Evolutionary conservation across 2,113 vertebrate genomes (phyloP).

Genomic region (Brienomyrus brachyistius): DNA sequence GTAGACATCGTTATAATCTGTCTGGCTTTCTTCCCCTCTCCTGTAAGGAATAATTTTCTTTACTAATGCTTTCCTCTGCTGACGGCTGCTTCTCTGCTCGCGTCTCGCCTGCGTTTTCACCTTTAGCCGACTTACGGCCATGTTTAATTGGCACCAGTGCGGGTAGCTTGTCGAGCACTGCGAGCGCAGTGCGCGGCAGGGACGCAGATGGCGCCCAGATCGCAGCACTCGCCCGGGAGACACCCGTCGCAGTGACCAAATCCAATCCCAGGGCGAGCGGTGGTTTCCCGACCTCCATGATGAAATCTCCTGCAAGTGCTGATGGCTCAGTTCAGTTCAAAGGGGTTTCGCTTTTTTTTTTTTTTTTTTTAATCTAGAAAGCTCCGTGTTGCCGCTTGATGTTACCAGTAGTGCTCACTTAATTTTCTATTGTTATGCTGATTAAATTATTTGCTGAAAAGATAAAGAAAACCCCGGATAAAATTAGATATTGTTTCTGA

Average conservation of each 20-base stretch:
- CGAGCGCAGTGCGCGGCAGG: not conserved
- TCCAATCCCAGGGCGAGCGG: not conserved
- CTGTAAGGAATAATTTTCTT: not conserved
- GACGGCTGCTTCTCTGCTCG: not conserved
- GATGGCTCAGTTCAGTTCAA: conserved; percentile 7
- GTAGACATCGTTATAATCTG: not conserved
- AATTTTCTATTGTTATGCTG: not conserved
- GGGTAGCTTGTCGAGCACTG: not conserved
- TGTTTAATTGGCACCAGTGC: not conserved
- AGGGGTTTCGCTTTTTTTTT: not conserved
- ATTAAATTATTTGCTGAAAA: conserved; percentile 8
- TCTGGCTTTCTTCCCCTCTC: not conserved
- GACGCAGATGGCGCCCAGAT: not conserved
- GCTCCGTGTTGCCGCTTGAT: not conserved
- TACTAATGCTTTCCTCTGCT: not conserved
- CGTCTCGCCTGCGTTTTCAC: not conserved
- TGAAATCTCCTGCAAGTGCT: conserved; percentile 15
- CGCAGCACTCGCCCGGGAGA: not conserved
- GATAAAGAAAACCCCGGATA: not conserved
- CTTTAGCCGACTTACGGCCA: not conserved
- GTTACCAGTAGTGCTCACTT: not conserved
- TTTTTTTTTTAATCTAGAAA: not conserved
- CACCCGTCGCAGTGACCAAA: not conserved
- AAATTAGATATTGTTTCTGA: conserved; percentile 2
- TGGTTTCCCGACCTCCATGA: not conserved